Evolutionary conservation across 2,113 vertebrate species (phyloP).

Genomic region (Clarias gariepinus): DNA sequence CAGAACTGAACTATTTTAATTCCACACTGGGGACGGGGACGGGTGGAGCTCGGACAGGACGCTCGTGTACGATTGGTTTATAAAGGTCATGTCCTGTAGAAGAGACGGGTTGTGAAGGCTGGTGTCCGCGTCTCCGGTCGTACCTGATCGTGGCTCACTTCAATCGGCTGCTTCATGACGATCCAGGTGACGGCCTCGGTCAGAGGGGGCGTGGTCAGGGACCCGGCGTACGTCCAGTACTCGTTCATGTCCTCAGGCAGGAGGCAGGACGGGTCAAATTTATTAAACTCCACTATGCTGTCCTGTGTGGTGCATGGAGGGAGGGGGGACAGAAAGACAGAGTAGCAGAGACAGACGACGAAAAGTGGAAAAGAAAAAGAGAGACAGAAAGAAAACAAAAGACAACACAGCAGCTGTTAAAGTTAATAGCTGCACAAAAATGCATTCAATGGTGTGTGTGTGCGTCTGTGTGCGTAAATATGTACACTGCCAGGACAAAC

Average conservation of each 20-base stretch:
- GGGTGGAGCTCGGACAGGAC: not conserved
- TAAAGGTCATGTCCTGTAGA: not conserved
- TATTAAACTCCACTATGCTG: conserved; percentile 82
- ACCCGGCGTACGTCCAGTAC: conserved; percentile 95
- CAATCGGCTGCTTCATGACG: conserved; percentile 90
- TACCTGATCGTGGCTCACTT: conserved; percentile 93
- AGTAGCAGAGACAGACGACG: not conserved
- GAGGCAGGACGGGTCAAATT: conserved; percentile 84
- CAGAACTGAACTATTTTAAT: not conserved
- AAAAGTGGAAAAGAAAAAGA: not conserved
- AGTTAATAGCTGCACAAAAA: too few species aligned
- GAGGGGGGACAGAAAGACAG: not conserved
- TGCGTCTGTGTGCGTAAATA: too few species aligned
- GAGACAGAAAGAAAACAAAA: not conserved
- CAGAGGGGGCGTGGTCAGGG: conserved; percentile 90
- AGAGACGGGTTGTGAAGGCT: too few species aligned
- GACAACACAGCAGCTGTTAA: too few species aligned
- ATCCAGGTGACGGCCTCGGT: conserved; percentile 94
- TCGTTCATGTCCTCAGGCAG: conserved; percentile 81
- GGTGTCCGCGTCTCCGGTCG: not conserved
- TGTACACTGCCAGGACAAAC: too few species aligned
- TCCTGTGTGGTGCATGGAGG: conserved; percentile 66
- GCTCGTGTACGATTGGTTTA: not conserved
- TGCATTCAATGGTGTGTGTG: too few species aligned
- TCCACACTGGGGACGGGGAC: not conserved